These are phyloP conservation scores for Limnodromus scolopaceus DNA, from an alignment of 2,797 vertebrate genomes.

Conservation along the genomic window DNA sequence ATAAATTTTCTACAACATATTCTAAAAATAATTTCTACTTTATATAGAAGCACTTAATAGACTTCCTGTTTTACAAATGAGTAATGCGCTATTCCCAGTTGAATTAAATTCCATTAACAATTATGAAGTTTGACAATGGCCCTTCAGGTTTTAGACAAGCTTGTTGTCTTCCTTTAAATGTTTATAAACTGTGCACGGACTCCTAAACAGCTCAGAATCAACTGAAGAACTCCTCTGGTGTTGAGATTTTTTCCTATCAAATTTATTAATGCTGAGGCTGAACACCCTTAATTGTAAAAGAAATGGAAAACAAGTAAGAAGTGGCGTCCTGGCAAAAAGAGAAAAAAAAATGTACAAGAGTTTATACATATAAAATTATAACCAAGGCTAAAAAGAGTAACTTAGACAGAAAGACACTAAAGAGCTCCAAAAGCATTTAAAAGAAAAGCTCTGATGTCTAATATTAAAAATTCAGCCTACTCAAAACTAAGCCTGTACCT, in stretches of 20 bases:
- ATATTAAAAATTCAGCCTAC: neutral
- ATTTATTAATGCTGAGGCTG: neutral
- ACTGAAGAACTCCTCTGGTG: neutral
- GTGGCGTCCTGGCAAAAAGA: neutral
- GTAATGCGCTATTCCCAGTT: neutral
- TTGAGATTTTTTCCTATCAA: neutral
- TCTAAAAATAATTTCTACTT: slow-evolving; percentile 44
- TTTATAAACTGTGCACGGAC: neutral
- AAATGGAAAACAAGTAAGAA: neutral
- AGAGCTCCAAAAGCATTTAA: neutral
- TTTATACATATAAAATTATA: neutral
- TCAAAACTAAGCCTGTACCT: neutral
- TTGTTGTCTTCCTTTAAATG: neutral
- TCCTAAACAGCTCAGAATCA: neutral
- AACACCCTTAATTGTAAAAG: neutral
- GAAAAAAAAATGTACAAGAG: neutral
- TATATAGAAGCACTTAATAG: slow-evolving; percentile 4
- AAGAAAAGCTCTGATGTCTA: neutral
- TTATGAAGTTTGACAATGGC: neutral
- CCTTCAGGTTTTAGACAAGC: neutral
- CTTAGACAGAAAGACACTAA: neutral
- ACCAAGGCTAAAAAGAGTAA: neutral
- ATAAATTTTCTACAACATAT: neutral
- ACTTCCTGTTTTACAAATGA: slow-evolving; percentile 32
- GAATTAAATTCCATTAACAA: neutral